These are phyloP conservation scores for Geophilus truncorum DNA, from an alignment of 2,888 invertebrate species.

Conservation along the genomic window DNA sequence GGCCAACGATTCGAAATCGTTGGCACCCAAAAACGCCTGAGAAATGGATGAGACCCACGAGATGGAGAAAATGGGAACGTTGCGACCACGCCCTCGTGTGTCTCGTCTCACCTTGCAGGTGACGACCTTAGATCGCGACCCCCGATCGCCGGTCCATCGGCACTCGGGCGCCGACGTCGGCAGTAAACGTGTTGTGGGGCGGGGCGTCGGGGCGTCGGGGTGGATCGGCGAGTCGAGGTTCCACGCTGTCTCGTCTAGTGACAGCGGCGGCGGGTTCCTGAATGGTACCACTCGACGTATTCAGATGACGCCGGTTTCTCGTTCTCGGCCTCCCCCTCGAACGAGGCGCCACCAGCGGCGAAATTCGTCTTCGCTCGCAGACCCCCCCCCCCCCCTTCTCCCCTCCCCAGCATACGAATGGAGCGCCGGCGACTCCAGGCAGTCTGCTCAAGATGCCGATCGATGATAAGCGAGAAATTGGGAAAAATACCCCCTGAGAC, in stretches of 20 bases:
- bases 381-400: not conserved
- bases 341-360: not conserved
- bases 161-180: too few relatives aligned
- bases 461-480: not conserved
- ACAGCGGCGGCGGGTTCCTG: not conserved
- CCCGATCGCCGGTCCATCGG: not conserved
- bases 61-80: not conserved
- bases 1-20: too few relatives aligned
- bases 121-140: not conserved
- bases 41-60: not conserved
- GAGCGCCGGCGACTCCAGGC: not conserved
- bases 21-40: not conserved
- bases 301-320: not conserved
- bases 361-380: not conserved
- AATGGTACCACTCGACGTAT: not conserved
- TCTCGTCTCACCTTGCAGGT: not conserved
- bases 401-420: not conserved
- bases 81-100: not conserved
- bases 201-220: not conserved
- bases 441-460: slow-evolving; percentile 3
- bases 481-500: not conserved
- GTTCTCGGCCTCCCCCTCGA: not conserved
- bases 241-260: slow-evolving; percentile 20
- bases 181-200: not conserved
- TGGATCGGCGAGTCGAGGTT: not conserved